phyloP scores from a whole-genome alignment of 1,140 invertebrate species.

The Bombyx mori region DNA sequence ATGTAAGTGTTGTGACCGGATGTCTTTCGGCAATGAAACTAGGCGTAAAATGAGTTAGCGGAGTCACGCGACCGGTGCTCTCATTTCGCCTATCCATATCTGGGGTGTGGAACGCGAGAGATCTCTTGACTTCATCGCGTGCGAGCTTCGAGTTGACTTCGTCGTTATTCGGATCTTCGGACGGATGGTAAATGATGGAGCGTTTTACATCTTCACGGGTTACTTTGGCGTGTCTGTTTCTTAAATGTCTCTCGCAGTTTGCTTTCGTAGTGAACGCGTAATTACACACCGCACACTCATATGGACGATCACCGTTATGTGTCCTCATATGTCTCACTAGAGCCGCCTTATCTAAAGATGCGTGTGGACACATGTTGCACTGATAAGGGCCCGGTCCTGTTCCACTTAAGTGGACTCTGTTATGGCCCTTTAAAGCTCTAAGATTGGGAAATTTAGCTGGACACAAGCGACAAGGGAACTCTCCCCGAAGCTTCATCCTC shows the following conservation, averaged over 20 bases:
- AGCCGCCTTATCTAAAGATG: conserved; percentile 91
- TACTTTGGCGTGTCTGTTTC: conserved; percentile 90
- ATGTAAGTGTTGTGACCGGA: conserved; percentile 38
- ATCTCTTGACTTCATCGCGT: conserved; percentile 68
- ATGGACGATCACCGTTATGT: conserved; percentile 95
- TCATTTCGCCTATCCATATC: conserved; percentile 55
- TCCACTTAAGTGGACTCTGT: conserved; percentile 81
- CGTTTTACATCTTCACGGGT: conserved; percentile 88
- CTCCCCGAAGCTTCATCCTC: conserved; percentile 87
- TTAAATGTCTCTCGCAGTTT: conserved; percentile 90
- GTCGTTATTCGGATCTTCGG: conserved; percentile 84
- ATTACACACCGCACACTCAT: conserved; percentile 93
- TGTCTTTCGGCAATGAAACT: conserved; percentile 54
- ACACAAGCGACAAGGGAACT: conserved; percentile 91
- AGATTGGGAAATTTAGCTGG: conserved; percentile 88
- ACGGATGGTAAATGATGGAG: conserved; percentile 88
- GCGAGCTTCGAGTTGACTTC: conserved; percentile 73
- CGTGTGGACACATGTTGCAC: conserved; percentile 94
- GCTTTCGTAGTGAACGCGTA: conserved; percentile 97
- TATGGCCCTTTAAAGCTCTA: conserved; percentile 91
- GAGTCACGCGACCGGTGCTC: conserved; percentile 50
- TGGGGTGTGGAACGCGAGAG: conserved; percentile 55
- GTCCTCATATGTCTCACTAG: conserved; percentile 91
- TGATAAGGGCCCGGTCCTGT: conserved; percentile 83
- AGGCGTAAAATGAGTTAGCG: conserved; percentile 65